Evolutionary conservation across 2,888 invertebrate genomes (phyloP).

Genomic region (Dynastes grantii): DNA sequence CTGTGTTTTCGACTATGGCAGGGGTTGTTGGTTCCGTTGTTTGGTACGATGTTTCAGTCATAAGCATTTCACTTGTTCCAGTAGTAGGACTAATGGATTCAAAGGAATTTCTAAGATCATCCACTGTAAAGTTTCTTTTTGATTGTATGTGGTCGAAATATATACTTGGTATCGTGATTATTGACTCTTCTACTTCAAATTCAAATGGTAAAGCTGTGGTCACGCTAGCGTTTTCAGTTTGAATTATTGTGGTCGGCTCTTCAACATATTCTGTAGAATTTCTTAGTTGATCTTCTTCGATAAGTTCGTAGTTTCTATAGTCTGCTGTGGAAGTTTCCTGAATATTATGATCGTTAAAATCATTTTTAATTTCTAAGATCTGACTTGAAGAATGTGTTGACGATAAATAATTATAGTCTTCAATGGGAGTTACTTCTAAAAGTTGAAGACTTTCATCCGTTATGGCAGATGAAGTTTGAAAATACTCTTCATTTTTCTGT

Average conservation of each 20-base stretch:
- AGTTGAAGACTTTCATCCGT: not conserved
- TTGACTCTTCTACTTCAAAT: conserved; percentile 26
- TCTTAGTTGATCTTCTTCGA: not conserved
- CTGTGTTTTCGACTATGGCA: too few species aligned
- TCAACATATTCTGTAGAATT: not conserved
- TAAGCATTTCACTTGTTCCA: not conserved
- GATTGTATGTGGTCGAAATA: not conserved
- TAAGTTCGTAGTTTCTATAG: not conserved
- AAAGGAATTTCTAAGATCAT: not conserved
- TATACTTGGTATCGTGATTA: conserved; percentile 20
- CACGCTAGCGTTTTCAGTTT: not conserved
- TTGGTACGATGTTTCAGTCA: too few species aligned
- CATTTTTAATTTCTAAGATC: not conserved
- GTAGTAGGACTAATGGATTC: not conserved
- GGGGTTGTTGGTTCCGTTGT: too few species aligned
- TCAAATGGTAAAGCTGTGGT: not conserved
- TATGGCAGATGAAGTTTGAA: not conserved
- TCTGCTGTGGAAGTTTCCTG: not conserved
- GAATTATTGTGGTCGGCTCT: not conserved
- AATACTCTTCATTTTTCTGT: too few species aligned
- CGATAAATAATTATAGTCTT: not conserved
- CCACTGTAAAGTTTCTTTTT: not conserved
- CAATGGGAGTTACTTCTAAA: conserved; percentile 3
- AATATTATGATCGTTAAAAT: not conserved
- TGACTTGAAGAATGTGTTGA: not conserved